Evolutionary conservation across 2,797 vertebrate species (phyloP).

Genomic region (Hybognathus amarus): DNA sequence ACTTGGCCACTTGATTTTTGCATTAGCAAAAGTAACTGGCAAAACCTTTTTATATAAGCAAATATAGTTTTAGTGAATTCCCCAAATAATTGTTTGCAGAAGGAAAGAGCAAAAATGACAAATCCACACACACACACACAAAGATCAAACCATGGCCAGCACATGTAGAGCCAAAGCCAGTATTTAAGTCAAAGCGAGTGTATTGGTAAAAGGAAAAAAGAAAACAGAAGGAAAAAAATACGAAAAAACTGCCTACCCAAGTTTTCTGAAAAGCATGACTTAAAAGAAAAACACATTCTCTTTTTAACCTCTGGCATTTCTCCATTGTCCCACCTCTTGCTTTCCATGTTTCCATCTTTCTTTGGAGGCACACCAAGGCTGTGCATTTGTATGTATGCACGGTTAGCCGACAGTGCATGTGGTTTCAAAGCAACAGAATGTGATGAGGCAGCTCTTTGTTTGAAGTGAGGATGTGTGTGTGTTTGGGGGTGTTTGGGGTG

Average conservation of each 20-base stretch:
- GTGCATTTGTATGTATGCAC: conserved; percentile 2
- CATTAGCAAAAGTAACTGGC: too few relatives aligned
- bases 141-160: conserved; percentile 17
- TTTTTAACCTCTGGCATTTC: conserved; percentile 45
- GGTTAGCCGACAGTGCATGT: conserved; percentile 24
- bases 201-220: conserved; percentile 28
- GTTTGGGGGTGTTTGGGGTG: neutral
- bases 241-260: conserved; percentile 4
- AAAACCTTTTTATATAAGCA: too few relatives aligned
- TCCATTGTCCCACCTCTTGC: conserved; percentile 24
- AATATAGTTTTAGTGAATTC: neutral
- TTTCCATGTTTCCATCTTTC: conserved; percentile 39
- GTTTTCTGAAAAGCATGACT: conserved; percentile 32
- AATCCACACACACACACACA: neutral
- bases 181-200: conserved; percentile 2
- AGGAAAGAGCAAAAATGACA: neutral
- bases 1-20: too few relatives aligned
- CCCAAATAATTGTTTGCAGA: neutral
- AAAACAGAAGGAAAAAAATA: conserved; percentile 13
- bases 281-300: conserved; percentile 31
- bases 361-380: conserved; percentile 8
- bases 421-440: conserved; percentile 42
- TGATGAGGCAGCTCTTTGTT: conserved; percentile 57
- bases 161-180: conserved; percentile 2
- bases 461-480: conserved; percentile 25